A percentile compares a stretch with the other conserved stretches of the same genome.
Evolutionary conservation across 2,888 invertebrate genomes (phyloP).

Genomic region (Marasmarcha lunaedactyla): DNA sequence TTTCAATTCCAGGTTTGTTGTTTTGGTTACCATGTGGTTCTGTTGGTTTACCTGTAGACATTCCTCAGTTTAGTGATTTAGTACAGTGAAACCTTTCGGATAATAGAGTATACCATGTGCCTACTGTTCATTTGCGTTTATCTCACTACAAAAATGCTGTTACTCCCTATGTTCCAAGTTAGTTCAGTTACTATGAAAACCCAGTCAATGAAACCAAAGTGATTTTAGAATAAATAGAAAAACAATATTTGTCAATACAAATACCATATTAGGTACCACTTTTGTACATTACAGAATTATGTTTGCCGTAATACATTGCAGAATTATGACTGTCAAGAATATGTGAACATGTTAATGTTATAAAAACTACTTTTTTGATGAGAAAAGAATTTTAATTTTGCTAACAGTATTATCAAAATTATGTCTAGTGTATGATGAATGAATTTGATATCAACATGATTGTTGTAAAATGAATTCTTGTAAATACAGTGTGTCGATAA

Average conservation of each 20-base stretch:
- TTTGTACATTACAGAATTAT: conserved; percentile 6
- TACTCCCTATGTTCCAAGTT: too few species aligned
- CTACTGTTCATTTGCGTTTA: too few species aligned
- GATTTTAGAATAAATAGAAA: conserved; percentile 20
- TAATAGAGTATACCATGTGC: too few species aligned
- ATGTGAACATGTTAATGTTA: too few species aligned
- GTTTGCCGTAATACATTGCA: conserved; percentile 2
- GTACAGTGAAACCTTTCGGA: too few species aligned
- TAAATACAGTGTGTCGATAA: neutral
- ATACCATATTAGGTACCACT: conserved; percentile 2
- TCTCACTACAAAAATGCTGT: too few species aligned
- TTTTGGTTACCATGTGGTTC: conserved; percentile 49
- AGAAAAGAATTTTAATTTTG: conserved; percentile 23
- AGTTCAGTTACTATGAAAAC: conserved; percentile 17
- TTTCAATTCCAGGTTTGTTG: conserved; percentile 27
- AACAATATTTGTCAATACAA: conserved; percentile 12
- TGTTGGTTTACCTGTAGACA: conserved; percentile 17
- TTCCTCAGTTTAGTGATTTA: conserved; percentile 3
- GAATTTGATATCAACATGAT: neutral
- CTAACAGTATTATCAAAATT: conserved; percentile 46
- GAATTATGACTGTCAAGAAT: conserved; percentile 1
- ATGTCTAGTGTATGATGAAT: conserved; percentile 17
- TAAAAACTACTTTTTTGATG: too few species aligned
- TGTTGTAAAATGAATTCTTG: neutral
- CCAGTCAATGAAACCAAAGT: conserved; percentile 37